Evolutionary conservation across 1,140 invertebrate species (phyloP).

Genomic region (Colletes gigas): DNA sequence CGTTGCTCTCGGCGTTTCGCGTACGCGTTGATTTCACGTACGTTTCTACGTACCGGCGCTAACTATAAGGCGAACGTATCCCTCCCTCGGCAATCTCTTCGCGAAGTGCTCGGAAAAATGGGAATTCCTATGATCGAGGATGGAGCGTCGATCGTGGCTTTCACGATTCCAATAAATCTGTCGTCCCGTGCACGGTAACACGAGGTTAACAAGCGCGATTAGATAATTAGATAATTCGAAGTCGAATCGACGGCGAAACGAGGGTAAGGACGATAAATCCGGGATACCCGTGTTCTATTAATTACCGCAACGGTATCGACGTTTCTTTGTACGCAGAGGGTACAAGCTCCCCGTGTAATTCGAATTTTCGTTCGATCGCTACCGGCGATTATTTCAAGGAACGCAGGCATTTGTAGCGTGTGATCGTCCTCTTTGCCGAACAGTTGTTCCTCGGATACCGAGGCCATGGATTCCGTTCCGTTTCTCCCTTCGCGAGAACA

Average conservation of each 20-base stretch:
- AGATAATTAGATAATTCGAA: slow-evolving; percentile 48
- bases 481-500: neutral
- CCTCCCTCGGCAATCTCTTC: neutral
- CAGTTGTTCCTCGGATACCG: neutral
- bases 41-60: neutral
- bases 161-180: slow-evolving; percentile 22
- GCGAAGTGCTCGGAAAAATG: neutral
- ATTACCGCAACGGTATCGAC: slow-evolving; percentile 33
- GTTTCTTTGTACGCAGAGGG: neutral
- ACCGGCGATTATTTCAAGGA: slow-evolving; percentile 3
- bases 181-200: neutral
- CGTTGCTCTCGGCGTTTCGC: neutral
- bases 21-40: neutral
- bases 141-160: neutral
- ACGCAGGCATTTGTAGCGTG: neutral
- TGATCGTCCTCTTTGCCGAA: neutral
- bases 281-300: slow-evolving; percentile 31
- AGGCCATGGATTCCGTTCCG: neutral
- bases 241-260: neutral
- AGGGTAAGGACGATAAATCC: slow-evolving; percentile 26
- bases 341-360: slow-evolving; percentile 12
- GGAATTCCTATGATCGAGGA: slow-evolving; percentile 21
- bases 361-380: slow-evolving; percentile 34
- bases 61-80: too few species aligned
- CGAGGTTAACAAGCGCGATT: slow-evolving; percentile 46